Evolutionary conservation across 2,113 vertebrate species (phyloP), one percentile per base, ranked within the genome.

Genomic region (Thalassoma bifasciatum): DNA sequence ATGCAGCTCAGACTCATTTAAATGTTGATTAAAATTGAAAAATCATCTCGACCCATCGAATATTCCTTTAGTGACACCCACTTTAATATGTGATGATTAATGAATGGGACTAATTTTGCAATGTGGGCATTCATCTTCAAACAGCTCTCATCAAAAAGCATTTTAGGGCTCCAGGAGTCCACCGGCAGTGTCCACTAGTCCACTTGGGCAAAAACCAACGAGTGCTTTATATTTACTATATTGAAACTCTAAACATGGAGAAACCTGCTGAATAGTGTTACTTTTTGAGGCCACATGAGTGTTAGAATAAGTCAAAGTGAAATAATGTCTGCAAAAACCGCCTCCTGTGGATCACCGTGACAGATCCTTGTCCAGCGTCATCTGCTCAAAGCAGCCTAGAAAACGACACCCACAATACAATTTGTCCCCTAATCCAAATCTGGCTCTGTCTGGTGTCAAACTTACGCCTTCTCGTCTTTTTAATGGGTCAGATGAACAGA

Each of bases 371-470:
- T 78, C 69, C 68, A 68, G 34, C 75, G 37, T 84, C 62, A 77
- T 78, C 71, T 82, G 34, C 54, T 64, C 42, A 72, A 78, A 23
- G 11, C 42, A 79, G 49, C 79, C 77, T 73, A 75, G 77, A 81
- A 88, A 86, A 82, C 54, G 65, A 87, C 74, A 84, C 77, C 75
- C 85, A 72, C 79, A 65, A 87, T 82, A 82, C 74, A 81, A 79
- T 85, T 83, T 64, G 58, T 72, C 67, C 76, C 49, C 36, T 86
- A 87, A 90, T 90, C 82, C 83, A 87, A 88, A 91, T 90, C 79
- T 81, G 77, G 23, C 75, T 81, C 82, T 85, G 79, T 91, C 81
- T 84, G 79, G 60, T 85, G 79, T 87, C 84, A 89, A 88, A 85
- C 11, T 62, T 76, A 64, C 82, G 65, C 85, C 82, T 70, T 78